Evolutionary conservation across 2,113 vertebrate species (phyloP).

Genomic region (Balaeniceps rex): DNA sequence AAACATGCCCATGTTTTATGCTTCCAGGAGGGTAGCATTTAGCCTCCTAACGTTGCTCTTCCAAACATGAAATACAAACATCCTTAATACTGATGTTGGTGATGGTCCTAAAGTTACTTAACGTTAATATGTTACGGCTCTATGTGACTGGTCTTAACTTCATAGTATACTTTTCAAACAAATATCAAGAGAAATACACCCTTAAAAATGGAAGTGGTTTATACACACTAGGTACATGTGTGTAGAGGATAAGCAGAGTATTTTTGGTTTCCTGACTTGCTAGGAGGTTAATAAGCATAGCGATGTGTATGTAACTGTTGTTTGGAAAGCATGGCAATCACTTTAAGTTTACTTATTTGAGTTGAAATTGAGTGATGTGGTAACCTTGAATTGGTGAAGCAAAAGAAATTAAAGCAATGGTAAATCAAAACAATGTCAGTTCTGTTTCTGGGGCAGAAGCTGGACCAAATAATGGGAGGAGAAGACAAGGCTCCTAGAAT

Average conservation of each 20-base stretch:
- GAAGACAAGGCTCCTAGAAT: not conserved
- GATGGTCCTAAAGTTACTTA: not conserved
- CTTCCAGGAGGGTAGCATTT: not conserved
- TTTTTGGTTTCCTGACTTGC: not conserved
- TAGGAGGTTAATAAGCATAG: not conserved
- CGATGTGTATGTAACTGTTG: not conserved
- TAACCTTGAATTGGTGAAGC: not conserved
- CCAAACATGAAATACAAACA: not conserved
- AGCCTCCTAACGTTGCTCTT: not conserved
- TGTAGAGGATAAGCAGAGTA: not conserved
- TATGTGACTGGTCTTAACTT: not conserved
- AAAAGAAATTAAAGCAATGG: not conserved
- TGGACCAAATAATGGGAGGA: not conserved
- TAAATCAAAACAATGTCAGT: not conserved
- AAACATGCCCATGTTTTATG: not conserved
- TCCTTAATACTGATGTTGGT: not conserved
- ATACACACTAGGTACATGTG: not conserved
- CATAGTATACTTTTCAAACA: not conserved
- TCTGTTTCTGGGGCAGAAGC: not conserved
- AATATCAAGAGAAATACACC: not conserved
- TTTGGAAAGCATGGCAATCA: not conserved
- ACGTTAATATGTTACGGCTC: not conserved
- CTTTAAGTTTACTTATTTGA: not conserved
- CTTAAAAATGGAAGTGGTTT: not conserved
- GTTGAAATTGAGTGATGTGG: not conserved